phyloP scores from a whole-genome alignment of 2,113 vertebrate genomes.

The Phalacrocorax brasilianus region DNA sequence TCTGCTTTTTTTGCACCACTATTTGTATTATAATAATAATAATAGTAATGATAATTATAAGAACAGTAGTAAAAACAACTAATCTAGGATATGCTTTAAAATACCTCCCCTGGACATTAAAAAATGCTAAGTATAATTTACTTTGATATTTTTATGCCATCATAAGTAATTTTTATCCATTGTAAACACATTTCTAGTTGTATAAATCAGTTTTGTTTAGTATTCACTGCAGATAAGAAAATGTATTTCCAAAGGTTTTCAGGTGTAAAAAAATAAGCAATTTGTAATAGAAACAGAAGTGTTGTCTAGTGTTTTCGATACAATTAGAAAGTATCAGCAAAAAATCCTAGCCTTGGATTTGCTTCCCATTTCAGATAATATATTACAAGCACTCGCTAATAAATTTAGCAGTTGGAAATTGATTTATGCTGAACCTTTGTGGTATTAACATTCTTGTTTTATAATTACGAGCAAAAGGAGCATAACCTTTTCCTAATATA shows the following conservation, averaged over 20 bases:
- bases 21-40: background rate
- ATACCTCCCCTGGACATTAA: background rate
- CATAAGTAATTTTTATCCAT: constrained; percentile 73
- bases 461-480: constrained; percentile 54
- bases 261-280: constrained; percentile 35
- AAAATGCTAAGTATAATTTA: constrained; percentile 58
- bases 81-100: constrained; percentile 41
- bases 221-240: constrained; percentile 50
- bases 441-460: constrained; percentile 62
- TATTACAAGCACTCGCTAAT: constrained; percentile 37
- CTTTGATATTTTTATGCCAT: constrained; percentile 70
- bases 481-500: constrained; percentile 65
- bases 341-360: constrained; percentile 26
- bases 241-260: constrained; percentile 57
- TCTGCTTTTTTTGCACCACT: background rate
- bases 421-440: constrained; percentile 63
- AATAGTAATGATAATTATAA: background rate
- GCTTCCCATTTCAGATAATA: constrained; percentile 38
- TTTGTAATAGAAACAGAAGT: constrained; percentile 56
- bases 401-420: constrained; percentile 56
- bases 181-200: constrained; percentile 49
- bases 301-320: constrained; percentile 29
- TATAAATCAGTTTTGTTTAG: constrained; percentile 67
- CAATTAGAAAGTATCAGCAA: constrained; percentile 52
- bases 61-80: constrained; percentile 53